These are phyloP conservation scores for Acanthurus leucopareius DNA, from an alignment of 2,797 vertebrate species.

Conservation along the genomic window DNA sequence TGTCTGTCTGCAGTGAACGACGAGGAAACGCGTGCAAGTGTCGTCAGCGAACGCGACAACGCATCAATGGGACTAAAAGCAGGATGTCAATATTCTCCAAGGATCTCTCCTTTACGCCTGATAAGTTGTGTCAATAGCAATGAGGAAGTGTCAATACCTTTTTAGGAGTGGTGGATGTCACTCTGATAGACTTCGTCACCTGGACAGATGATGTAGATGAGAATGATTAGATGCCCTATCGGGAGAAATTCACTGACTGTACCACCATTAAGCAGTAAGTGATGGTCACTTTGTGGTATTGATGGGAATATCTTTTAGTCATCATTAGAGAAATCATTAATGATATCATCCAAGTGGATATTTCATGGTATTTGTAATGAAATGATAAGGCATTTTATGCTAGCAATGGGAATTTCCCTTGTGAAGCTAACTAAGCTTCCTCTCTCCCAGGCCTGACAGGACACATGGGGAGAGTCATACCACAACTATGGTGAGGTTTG, in stretches of 20 bases:
- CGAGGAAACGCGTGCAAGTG: conserved; percentile 13
- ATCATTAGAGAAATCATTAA: conserved; percentile 34
- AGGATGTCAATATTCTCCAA: conserved; percentile 85
- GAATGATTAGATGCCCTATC: conserved; percentile 47
- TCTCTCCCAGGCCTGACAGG: conserved; percentile 77
- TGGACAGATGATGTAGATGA: conserved; percentile 60
- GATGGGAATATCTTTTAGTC: conserved; percentile 24
- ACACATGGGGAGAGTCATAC: conserved; percentile 81
- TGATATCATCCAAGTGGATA: conserved; percentile 25
- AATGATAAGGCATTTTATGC: conserved; percentile 21
- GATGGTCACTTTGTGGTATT: not conserved
- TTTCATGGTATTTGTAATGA: conserved; percentile 52
- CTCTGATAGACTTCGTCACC: conserved; percentile 69
- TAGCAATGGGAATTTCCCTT: conserved; percentile 62
- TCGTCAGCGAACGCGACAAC: conserved; percentile 68
- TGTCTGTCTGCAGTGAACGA: conserved; percentile 23
- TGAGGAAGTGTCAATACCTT: conserved; percentile 85
- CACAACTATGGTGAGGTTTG: conserved; percentile 83
- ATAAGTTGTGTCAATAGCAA: conserved; percentile 88
- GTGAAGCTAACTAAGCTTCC: conserved; percentile 68
- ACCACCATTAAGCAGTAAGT: not conserved
- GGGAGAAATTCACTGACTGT: conserved; percentile 31
- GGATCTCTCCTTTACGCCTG: conserved; percentile 81
- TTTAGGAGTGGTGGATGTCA: conserved; percentile 73
- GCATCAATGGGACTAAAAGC: conserved; percentile 82